Conservation (phyloP, 2,888 invertebrate genomes). For the Syritta pipiens region DNA sequence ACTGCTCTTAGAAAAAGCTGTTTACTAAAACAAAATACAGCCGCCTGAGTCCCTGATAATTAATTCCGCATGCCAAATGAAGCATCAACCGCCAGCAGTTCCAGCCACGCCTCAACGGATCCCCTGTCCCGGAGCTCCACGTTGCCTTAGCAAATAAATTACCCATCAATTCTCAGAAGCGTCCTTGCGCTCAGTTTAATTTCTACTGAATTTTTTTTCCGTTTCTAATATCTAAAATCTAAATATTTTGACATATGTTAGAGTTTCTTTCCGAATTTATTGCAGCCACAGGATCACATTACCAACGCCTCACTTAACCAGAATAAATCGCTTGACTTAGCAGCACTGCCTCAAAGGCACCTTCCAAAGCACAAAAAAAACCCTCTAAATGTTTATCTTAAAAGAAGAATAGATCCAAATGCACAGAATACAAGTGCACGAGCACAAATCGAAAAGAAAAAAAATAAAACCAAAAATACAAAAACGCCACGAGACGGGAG, state of each 20-base stretch:
- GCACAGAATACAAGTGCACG: slow-evolving; percentile 40
- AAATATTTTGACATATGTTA: slow-evolving; percentile 65
- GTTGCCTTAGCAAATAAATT: too few species aligned
- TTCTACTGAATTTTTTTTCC: slow-evolving; percentile 3
- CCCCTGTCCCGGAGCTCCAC: too few species aligned
- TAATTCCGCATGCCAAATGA: too few species aligned
- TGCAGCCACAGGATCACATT: slow-evolving; percentile 55
- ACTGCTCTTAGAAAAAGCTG: too few species aligned
- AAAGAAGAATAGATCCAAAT: slow-evolving; percentile 38
- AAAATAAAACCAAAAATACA: slow-evolving; percentile 16
- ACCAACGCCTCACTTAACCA: slow-evolving; percentile 63
- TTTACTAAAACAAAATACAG: too few species aligned
- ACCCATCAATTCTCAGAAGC: not conserved
- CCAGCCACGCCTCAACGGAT: too few species aligned
- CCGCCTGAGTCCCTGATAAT: too few species aligned
- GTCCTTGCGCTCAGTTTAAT: not conserved
- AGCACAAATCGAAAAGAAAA: slow-evolving; percentile 22
- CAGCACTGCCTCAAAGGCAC: slow-evolving; percentile 48
- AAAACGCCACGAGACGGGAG: not conserved
- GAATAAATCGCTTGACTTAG: slow-evolving; percentile 66
- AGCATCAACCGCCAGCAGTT: too few species aligned
- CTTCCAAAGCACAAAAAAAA: slow-evolving; percentile 27
- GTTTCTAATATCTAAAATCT: slow-evolving; percentile 32
- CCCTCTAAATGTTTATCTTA: slow-evolving; percentile 27
- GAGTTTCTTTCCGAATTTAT: slow-evolving; percentile 61